Conservation (phyloP, 2,113 vertebrate genomes). For the Hucho hucho region DNA sequence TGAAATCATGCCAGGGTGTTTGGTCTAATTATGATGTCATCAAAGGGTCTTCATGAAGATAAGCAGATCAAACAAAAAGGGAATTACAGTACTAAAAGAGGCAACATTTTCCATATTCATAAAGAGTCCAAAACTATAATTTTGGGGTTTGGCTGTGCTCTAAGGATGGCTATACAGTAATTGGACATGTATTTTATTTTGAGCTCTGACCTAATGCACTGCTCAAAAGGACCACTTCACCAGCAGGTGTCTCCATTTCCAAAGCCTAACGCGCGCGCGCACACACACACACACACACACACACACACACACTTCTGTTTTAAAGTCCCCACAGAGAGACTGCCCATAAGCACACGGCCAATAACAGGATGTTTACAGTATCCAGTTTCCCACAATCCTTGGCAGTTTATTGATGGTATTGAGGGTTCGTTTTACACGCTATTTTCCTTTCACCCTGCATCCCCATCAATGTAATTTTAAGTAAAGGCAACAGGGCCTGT, state of each 20-base stretch:
- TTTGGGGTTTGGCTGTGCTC: too few relatives aligned
- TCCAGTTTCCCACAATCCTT: conserved; percentile 54
- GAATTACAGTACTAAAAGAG: too few relatives aligned
- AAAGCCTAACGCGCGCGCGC: background rate
- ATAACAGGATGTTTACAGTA: conserved; percentile 54
- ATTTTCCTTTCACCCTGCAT: background rate
- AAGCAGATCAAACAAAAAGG: background rate
- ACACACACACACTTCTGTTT: conserved; percentile 80
- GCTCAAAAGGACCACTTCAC: conserved; percentile 1
- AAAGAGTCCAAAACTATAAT: too few relatives aligned
- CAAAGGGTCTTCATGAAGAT: background rate
- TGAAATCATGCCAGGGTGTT: background rate
- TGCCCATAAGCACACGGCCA: conserved; percentile 74
- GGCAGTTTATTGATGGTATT: conserved; percentile 26
- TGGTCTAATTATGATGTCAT: background rate
- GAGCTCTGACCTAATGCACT: too few relatives aligned
- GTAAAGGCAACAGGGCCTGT: background rate
- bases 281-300: conserved; percentile 49
- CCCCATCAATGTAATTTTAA: background rate
- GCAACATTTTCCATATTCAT: too few relatives aligned
- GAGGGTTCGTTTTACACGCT: conserved; percentile 25
- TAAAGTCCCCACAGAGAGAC: conserved; percentile 68
- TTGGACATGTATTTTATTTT: too few relatives aligned
- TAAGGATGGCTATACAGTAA: too few relatives aligned
- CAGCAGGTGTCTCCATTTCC: conserved; percentile 65